Evolutionary conservation across 2,113 vertebrate genomes (phyloP).

Genomic region (Mormoops blainvillei): DNA sequence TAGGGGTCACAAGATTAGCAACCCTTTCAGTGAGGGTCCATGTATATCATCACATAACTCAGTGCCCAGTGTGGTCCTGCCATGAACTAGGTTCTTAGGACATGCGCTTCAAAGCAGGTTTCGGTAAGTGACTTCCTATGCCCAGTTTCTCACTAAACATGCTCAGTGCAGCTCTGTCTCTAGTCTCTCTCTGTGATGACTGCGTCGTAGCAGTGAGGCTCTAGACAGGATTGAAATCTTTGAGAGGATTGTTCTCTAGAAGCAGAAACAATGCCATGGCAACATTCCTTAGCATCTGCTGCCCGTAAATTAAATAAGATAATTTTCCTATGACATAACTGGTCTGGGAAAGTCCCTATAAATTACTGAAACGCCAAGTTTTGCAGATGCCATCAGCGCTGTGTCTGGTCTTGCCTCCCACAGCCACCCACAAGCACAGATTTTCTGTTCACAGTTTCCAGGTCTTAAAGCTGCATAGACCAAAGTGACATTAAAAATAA

Average conservation of each 20-base stretch:
- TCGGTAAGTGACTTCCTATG: neutral
- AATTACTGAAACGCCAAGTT: conserved; percentile 10
- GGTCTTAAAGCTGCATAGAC: neutral
- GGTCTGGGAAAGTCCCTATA: conserved; percentile 35
- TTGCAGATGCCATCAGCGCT: conserved; percentile 21
- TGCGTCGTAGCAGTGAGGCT: neutral
- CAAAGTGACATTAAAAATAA: neutral
- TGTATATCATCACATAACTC: neutral
- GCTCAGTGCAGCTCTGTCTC: neutral
- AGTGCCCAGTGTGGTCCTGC: rapidly evolving
- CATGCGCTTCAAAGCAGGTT: neutral
- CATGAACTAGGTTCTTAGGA: neutral
- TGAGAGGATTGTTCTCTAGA: neutral
- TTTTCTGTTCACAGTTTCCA: conserved; percentile 30
- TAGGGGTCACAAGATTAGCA: neutral
- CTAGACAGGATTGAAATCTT: neutral
- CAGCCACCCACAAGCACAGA: conserved; percentile 5
- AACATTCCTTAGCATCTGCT: neutral
- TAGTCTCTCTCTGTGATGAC: neutral
- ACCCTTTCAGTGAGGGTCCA: neutral
- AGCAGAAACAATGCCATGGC: neutral
- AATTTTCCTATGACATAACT: conserved; percentile 27
- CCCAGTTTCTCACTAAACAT: neutral
- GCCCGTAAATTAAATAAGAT: neutral
- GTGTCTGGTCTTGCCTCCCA: conserved; percentile 17